phyloP scores from a whole-genome alignment of 2,888 invertebrate genomes.

The Heliconius ethilla region DNA sequence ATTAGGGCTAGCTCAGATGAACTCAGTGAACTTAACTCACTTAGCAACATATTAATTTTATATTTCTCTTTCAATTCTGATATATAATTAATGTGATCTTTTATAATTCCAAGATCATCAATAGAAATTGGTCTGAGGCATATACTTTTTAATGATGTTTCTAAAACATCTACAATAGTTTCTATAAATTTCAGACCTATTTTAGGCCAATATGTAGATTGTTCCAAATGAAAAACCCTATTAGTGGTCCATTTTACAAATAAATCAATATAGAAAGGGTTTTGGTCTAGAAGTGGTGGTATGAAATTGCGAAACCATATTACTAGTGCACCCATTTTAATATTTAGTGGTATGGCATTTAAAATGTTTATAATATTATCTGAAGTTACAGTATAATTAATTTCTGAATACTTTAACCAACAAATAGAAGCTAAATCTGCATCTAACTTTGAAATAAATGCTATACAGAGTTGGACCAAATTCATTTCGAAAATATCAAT shows the following conservation, averaged over 20 bases:
- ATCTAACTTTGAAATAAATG: constrained; percentile 69
- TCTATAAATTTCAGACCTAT: constrained; percentile 75
- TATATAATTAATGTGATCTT: constrained; percentile 69
- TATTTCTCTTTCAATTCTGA: constrained; percentile 74
- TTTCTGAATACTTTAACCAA: constrained; percentile 73
- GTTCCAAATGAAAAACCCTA: constrained; percentile 72
- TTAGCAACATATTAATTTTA: constrained; percentile 73
- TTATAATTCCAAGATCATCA: constrained; percentile 71
- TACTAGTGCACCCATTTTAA: constrained; percentile 72
- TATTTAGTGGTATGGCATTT: constrained; percentile 67
- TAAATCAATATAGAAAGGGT: constrained; percentile 73
- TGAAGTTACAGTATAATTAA: constrained; percentile 54
- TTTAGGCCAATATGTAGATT: constrained; percentile 78
- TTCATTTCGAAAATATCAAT: constrained; percentile 62
- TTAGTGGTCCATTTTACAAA: constrained; percentile 77
- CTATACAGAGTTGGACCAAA: constrained; percentile 64
- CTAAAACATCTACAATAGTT: constrained; percentile 65
- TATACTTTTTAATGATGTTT: constrained; percentile 67
- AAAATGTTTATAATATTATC: constrained; percentile 66
- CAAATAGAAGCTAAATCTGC: constrained; percentile 75
- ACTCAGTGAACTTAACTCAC: constrained; percentile 69
- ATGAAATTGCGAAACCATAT: constrained; percentile 76
- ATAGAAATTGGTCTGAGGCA: constrained; percentile 70
- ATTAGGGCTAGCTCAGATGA: constrained; percentile 73
- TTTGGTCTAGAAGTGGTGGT: constrained; percentile 68